Percentiles rank a stretch among this genome's conserved stretches.
These are phyloP conservation scores for Progne subis DNA, from an alignment of 2,113 vertebrate genomes.

Conservation along the genomic window DNA sequence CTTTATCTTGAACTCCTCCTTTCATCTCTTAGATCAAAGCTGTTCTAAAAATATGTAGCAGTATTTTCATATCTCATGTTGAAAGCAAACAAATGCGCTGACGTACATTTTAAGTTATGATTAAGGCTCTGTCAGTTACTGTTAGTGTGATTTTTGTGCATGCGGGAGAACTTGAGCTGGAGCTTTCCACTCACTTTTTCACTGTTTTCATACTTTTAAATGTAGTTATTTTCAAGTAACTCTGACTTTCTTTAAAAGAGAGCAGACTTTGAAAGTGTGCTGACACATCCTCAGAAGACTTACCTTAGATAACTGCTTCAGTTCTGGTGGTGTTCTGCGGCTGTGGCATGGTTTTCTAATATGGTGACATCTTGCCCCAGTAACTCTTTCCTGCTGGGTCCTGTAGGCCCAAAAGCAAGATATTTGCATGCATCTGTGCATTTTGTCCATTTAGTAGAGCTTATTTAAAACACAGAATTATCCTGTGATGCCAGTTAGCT, in stretches of 20 bases:
- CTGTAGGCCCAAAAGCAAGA: not conserved
- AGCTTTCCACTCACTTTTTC: not conserved
- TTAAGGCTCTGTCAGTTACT: not conserved
- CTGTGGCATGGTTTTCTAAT: not conserved
- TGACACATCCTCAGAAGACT: not conserved
- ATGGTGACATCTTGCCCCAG: not conserved
- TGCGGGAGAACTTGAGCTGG: not conserved
- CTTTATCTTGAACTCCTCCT: not conserved
- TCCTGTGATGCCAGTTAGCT: not conserved
- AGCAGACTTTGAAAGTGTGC: not conserved
- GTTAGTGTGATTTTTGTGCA: not conserved
- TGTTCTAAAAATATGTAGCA: not conserved
- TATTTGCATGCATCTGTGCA: not conserved
- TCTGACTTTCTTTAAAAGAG: not conserved
- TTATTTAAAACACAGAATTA: not conserved
- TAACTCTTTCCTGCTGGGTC: not conserved
- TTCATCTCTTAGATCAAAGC: conserved; percentile 20
- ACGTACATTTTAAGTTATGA: not conserved
- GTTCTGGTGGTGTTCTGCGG: not conserved
- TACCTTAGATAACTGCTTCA: not conserved
- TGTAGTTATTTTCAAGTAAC: not conserved
- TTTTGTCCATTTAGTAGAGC: not conserved
- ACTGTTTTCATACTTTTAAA: not conserved
- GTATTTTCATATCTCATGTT: not conserved
- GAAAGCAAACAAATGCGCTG: not conserved